phyloP scores from a whole-genome alignment of 2,797 vertebrate species.

The Schizopygopsis pylzovi region DNA sequence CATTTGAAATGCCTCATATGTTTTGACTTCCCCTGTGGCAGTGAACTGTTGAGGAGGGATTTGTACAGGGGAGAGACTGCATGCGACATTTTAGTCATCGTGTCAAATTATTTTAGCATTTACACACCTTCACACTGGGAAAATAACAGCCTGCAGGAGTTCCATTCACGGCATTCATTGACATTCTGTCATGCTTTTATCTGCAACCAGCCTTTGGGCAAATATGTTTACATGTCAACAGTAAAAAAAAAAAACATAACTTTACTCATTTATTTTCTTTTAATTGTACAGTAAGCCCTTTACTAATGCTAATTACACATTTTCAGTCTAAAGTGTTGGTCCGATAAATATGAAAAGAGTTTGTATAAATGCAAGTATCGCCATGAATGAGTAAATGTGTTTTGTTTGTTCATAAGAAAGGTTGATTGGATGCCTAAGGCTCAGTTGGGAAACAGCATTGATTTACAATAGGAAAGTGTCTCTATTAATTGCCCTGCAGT shows the following conservation, averaged over 20 bases:
- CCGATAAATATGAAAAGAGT: slow-evolving; percentile 28
- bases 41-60: slow-evolving; percentile 34
- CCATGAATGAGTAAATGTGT: background rate
- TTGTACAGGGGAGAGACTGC: slow-evolving; percentile 12
- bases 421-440: slow-evolving; percentile 14
- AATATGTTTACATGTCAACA: slow-evolving; percentile 8
- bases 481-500: slow-evolving; percentile 39
- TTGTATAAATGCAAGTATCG: slow-evolving; percentile 8
- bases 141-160: slow-evolving; percentile 58
- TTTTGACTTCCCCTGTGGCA: slow-evolving; percentile 29
- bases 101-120: slow-evolving; percentile 51
- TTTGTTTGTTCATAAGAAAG: slow-evolving; percentile 9
- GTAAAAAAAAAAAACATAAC: background rate
- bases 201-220: background rate
- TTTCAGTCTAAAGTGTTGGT: background rate
- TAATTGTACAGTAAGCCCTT: slow-evolving; percentile 16
- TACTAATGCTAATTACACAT: slow-evolving; percentile 28
- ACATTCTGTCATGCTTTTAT: slow-evolving; percentile 61
- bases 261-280: background rate
- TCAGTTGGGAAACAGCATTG: background rate
- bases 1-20: slow-evolving; percentile 42
- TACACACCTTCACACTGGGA: slow-evolving; percentile 38
- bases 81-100: slow-evolving; percentile 40
- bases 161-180: slow-evolving; percentile 67
- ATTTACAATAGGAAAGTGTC: slow-evolving; percentile 30